phyloP scores from a whole-genome alignment of 2,113 vertebrate species.

The Ailuropoda melanoleuca region DNA sequence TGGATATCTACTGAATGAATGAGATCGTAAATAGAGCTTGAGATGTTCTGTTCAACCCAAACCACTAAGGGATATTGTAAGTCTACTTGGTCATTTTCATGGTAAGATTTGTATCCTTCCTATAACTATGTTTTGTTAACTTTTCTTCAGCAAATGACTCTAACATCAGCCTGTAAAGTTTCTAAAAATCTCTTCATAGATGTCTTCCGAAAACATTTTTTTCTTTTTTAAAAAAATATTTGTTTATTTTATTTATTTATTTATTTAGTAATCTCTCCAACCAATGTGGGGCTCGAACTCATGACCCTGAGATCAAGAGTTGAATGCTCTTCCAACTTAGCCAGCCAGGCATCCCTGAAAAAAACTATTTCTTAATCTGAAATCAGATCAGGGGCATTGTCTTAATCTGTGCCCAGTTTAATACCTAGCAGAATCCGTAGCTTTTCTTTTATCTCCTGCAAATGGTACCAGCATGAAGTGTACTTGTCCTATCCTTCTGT shows the following conservation, averaged over 20 bases:
- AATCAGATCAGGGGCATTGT: background rate
- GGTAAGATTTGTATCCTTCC: background rate
- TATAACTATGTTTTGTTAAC: background rate
- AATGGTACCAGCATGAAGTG: background rate
- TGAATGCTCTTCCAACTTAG: background rate
- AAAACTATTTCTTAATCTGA: background rate
- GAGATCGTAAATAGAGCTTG: constrained; percentile 19
- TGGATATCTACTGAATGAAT: background rate
- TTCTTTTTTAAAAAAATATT: background rate
- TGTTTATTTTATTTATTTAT: no score
- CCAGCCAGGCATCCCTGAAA: background rate
- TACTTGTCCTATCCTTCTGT: background rate
- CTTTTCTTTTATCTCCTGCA: background rate
- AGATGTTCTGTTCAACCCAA: constrained; percentile 19
- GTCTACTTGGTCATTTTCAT: background rate
- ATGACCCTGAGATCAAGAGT: background rate
- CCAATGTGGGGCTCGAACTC: background rate
- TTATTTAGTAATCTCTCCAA: background rate
- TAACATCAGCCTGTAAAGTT: background rate
- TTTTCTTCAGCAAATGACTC: background rate
- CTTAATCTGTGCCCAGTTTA: background rate
- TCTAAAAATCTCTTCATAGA: background rate
- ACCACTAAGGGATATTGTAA: background rate
- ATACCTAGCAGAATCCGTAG: background rate
- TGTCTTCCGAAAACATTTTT: constrained; percentile 14